Base-by-base conservation (phyloP, 2,888 invertebrate genomes). In the Macrosiphum euphorbiae region DNA sequence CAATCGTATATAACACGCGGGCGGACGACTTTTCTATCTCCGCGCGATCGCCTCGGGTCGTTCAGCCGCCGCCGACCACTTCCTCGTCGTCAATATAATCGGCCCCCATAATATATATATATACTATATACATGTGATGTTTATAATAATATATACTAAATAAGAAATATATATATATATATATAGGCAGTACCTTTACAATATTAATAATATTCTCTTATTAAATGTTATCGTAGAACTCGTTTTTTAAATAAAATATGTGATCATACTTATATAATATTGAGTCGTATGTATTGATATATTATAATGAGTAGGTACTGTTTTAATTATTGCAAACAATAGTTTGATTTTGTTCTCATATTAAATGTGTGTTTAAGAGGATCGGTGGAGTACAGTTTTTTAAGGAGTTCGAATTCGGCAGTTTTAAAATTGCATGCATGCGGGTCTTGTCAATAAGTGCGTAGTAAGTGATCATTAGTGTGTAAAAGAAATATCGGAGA, bases 1-100 rank as follows among this genome's bases (percentile, higher is more conserved):
- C 50, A 35, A 26, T 50, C 90, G 50, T 50, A 47, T 26, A 50
- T 3, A 52, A n/a, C n/a, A 52, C 90, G 78, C 88, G 88, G 88
- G 52, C 35, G 67, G 44, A 78, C 41, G 67, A 67, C 47, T 90
- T 67, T 78, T 90, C 90, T 78, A 50, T 78, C 47, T 50, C 35
- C 20, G 90, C 47, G 44, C 50, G 90, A 50, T 41, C 41, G 78
- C 67, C 61, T n/a, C 58, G 86, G 47, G 86, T 55, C 55, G 26
- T n/a, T 20, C 41, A 24, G 28, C 13, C 47, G 47, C 47, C 13
- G 41, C 26, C 86, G 44, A 28, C 47, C 47, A 44, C 47, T 86
- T 86, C 86, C 88, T 88, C 55, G 41, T 41, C 41, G 78, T 78
- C 78, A 78, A 58, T 52, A 35, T 78, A 78, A 78, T 78, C 78